Percentiles rank a stretch among this genome's conserved stretches.
Evolutionary conservation across 2,888 invertebrate species (phyloP).

Genomic region (Acrocera orbiculus): DNA sequence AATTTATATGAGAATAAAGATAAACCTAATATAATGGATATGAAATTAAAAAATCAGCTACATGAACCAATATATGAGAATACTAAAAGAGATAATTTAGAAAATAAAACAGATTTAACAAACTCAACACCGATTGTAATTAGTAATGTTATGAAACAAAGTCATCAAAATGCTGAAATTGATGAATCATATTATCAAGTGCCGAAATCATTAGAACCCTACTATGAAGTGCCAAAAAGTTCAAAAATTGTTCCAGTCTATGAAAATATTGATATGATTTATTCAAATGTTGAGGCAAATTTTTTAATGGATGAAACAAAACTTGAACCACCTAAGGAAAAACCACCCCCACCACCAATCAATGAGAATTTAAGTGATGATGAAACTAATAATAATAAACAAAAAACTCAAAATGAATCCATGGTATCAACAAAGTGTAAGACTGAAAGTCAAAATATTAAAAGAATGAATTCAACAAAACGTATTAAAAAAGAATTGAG

Average conservation of each 20-base stretch:
- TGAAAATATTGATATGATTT: slow-evolving; percentile 43
- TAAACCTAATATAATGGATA: not conserved
- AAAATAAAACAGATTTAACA: not conserved
- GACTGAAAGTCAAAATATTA: slow-evolving; percentile 23
- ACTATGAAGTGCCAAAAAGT: slow-evolving; percentile 30
- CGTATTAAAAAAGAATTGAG: slow-evolving; percentile 72
- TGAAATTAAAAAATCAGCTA: no score
- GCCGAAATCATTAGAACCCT: slow-evolving; percentile 27
- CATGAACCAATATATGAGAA: not conserved
- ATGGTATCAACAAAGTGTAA: not conserved
- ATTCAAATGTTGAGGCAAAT: slow-evolving; percentile 25
- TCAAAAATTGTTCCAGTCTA: slow-evolving; percentile 38
- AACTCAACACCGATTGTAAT: not conserved
- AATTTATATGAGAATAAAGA: not conserved
- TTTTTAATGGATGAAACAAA: slow-evolving; percentile 13
- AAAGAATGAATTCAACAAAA: slow-evolving; percentile 63
- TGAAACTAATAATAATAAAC: slow-evolving; percentile 9
- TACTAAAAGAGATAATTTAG: not conserved
- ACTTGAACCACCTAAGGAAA: slow-evolving; percentile 66
- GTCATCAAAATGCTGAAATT: slow-evolving; percentile 9
- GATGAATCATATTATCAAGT: slow-evolving; percentile 30
- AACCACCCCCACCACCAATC: slow-evolving; percentile 65
- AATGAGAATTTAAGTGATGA: slow-evolving; percentile 29
- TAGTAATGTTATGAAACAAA: no score
- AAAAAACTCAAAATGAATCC: slow-evolving; percentile 7